Conservation (phyloP, 2,888 invertebrate genomes). For the Drymonia ruficornis region DNA sequence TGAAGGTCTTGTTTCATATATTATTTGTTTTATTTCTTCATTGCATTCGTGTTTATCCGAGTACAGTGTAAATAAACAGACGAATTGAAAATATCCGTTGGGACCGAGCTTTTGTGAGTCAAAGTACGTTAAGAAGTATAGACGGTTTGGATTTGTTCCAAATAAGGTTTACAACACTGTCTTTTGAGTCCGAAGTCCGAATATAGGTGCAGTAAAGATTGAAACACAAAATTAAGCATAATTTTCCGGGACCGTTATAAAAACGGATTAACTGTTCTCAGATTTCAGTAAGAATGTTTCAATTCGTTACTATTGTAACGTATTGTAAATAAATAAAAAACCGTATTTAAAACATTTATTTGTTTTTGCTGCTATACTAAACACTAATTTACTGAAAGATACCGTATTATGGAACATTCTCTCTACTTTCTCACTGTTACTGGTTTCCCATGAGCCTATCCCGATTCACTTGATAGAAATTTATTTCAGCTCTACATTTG, state of each 20-base stretch:
- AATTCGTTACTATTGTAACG: neutral
- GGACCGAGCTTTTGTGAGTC: conserved; percentile 1
- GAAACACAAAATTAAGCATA: conserved; percentile 14
- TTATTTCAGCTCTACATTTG: too few relatives aligned
- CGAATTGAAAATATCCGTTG: conserved; percentile 4
- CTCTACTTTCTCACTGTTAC: too few relatives aligned
- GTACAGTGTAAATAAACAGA: neutral
- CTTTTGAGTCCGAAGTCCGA: conserved; percentile 16
- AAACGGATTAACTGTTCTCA: neutral
- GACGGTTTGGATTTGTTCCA: conserved; percentile 25
- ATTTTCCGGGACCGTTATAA: neutral
- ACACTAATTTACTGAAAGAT: too few relatives aligned
- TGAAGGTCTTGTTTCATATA: too few relatives aligned
- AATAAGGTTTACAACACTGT: conserved; percentile 27
- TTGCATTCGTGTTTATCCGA: neutral
- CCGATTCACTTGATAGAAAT: too few relatives aligned
- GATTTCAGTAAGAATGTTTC: neutral
- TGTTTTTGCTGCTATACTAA: too few relatives aligned
- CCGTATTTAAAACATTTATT: too few relatives aligned
- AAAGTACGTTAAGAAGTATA: conserved; percentile 12
- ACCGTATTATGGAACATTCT: too few relatives aligned
- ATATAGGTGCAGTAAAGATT: conserved; percentile 22
- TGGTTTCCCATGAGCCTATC: too few relatives aligned
- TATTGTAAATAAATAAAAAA: too few relatives aligned
- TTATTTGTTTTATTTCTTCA: neutral